phyloP scores from a whole-genome alignment of 2,113 vertebrate genomes.

The Cavia aperea region DNA sequence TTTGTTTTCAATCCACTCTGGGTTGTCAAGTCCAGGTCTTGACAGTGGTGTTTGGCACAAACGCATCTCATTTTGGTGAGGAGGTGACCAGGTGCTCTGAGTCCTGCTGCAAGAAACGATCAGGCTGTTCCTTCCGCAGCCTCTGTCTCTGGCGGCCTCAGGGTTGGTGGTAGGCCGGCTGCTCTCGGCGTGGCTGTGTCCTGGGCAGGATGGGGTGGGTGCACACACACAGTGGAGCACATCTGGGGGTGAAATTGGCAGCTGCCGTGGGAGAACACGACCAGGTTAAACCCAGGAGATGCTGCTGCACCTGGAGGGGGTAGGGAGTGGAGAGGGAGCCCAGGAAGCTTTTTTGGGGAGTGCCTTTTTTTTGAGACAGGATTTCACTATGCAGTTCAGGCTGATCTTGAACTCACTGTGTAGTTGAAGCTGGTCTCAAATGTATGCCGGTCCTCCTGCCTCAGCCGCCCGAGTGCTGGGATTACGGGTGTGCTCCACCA shows the following conservation, averaged over 20 bases:
- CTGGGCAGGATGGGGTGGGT: neutral
- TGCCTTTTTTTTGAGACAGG: neutral
- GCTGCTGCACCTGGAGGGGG: neutral
- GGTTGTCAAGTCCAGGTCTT: rapidly evolving
- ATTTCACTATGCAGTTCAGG: neutral
- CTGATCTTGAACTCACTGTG: neutral
- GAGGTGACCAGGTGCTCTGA: rapidly evolving
- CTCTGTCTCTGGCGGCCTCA: neutral
- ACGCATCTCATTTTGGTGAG: rapidly evolving
- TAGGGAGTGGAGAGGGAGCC: neutral
- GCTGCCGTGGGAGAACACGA: neutral
- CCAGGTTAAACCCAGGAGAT: neutral
- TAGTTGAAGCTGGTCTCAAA: neutral
- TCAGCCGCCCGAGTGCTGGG: too few relatives aligned
- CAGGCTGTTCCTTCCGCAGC: neutral
- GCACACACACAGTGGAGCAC: neutral
- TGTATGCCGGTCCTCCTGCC: too few relatives aligned
- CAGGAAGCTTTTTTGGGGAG: neutral
- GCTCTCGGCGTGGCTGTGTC: neutral
- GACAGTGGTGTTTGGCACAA: rapidly evolving
- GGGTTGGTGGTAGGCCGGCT: neutral
- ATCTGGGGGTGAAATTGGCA: rapidly evolving
- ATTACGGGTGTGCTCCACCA: too few relatives aligned
- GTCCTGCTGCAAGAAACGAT: rapidly evolving
- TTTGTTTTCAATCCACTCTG: neutral